These are phyloP conservation scores for Pterostichus madidus DNA, from an alignment of 2,888 invertebrate species.

Conservation along the genomic window DNA sequence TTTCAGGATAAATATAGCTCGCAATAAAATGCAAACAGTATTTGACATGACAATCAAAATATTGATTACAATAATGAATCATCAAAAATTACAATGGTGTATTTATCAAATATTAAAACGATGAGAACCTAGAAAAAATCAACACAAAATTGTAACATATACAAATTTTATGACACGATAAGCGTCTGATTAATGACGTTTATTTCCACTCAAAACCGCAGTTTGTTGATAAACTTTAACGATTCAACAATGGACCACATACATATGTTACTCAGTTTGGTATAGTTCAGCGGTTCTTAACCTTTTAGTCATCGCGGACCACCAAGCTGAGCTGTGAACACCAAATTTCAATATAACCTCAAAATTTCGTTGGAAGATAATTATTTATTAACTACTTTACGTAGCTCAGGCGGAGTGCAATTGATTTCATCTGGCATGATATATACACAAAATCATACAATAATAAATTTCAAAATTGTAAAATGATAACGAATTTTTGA, in stretches of 20 bases:
- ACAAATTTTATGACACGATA: slow-evolving; percentile 57
- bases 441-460: no score
- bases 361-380: no score
- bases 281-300: background rate
- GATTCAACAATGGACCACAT: slow-evolving; percentile 45
- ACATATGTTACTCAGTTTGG: background rate
- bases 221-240: slow-evolving; percentile 48
- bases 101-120: slow-evolving; percentile 30
- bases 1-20: no score
- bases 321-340: no score
- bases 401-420: no score
- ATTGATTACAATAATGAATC: slow-evolving; percentile 53
- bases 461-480: no score
- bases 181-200: slow-evolving; percentile 54
- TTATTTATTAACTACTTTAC: no score
- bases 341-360: no score
- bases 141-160: slow-evolving; percentile 41
- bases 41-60: slow-evolving; percentile 35
- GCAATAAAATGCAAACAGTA: background rate
- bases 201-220: slow-evolving; percentile 53
- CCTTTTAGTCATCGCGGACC: no score
- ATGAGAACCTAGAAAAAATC: slow-evolving; percentile 18
- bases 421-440: no score
- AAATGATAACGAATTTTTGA: no score
- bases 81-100: slow-evolving; percentile 30